phyloP scores from a whole-genome alignment of 2,797 vertebrate species.

The Steatocranus sp. region DNA sequence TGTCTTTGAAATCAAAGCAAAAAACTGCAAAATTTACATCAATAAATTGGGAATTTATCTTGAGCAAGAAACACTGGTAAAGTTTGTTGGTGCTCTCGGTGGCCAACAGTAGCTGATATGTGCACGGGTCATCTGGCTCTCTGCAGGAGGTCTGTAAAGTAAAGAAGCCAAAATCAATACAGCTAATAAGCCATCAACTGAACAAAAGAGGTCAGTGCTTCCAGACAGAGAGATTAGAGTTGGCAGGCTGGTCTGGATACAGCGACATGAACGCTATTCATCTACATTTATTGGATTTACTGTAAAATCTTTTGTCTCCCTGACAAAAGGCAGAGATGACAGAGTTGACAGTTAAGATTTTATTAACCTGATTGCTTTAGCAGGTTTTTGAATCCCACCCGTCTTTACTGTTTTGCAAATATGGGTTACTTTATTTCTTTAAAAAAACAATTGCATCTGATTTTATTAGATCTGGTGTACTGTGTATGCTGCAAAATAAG shows the following conservation, averaged over 20 bases:
- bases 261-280: neutral
- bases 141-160: slow-evolving; percentile 50
- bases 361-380: neutral
- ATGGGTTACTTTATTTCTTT: neutral
- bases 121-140: slow-evolving; percentile 43
- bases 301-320: neutral
- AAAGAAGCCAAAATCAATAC: slow-evolving; percentile 70
- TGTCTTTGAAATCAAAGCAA: neutral
- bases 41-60: neutral
- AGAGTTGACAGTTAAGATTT: neutral
- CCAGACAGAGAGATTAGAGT: slow-evolving; percentile 54
- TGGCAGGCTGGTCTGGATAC: slow-evolving; percentile 32
- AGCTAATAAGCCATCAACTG: slow-evolving; percentile 61
- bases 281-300: neutral
- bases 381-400: neutral
- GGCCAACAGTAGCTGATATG: slow-evolving; percentile 46
- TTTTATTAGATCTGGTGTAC: neutral
- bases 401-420: neutral
- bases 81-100: neutral
- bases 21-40: neutral
- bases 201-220: slow-evolving; percentile 67
- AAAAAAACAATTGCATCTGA: neutral
- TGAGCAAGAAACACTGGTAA: neutral
- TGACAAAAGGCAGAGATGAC: neutral
- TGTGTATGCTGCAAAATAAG: neutral